Percentiles rank a stretch among this genome's conserved stretches.
Evolutionary conservation across 1,140 invertebrate genomes (phyloP).

Genomic region (Bombus soroeensis): DNA sequence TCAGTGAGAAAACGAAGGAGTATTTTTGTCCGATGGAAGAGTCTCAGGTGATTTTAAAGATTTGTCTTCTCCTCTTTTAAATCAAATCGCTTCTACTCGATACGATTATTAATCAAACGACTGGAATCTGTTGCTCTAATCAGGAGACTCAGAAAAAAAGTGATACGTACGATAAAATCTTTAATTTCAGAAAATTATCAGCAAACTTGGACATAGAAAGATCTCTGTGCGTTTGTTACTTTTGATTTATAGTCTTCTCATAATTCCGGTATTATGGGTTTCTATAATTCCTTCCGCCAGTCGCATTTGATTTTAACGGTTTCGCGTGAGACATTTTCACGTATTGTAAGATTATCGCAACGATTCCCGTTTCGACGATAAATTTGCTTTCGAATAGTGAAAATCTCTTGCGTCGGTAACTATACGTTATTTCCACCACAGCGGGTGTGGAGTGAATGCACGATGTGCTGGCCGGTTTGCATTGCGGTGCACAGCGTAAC

Average conservation of each 20-base stretch:
- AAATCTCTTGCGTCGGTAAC: slow-evolving; percentile 19
- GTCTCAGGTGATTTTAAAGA: too few relatives aligned
- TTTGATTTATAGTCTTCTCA: neutral
- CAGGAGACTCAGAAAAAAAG: too few relatives aligned
- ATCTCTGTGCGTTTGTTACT: too few relatives aligned
- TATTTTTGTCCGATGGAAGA: neutral
- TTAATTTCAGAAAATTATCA: too few relatives aligned
- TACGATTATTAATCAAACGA: too few relatives aligned
- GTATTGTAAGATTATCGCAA: neutral
- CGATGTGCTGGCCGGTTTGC: slow-evolving; percentile 34
- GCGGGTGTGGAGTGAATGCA: slow-evolving; percentile 25
- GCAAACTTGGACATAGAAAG: too few relatives aligned
- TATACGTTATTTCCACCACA: slow-evolving; percentile 47
- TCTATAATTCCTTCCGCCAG: neutral
- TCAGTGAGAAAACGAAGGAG: neutral
- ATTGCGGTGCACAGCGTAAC: slow-evolving; percentile 61
- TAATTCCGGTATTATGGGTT: neutral
- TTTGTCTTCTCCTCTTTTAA: too few relatives aligned
- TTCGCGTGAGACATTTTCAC: neutral
- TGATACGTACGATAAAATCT: too few relatives aligned
- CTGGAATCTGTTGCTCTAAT: too few relatives aligned
- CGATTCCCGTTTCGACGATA: neutral
- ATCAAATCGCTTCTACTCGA: too few relatives aligned
- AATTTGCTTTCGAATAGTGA: slow-evolving; percentile 13
- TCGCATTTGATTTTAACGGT: too few relatives aligned